Evolutionary conservation across 2,797 vertebrate species (phyloP), one percentile per base, ranked within the genome.

Genomic region (Crenuchus spilurus): DNA sequence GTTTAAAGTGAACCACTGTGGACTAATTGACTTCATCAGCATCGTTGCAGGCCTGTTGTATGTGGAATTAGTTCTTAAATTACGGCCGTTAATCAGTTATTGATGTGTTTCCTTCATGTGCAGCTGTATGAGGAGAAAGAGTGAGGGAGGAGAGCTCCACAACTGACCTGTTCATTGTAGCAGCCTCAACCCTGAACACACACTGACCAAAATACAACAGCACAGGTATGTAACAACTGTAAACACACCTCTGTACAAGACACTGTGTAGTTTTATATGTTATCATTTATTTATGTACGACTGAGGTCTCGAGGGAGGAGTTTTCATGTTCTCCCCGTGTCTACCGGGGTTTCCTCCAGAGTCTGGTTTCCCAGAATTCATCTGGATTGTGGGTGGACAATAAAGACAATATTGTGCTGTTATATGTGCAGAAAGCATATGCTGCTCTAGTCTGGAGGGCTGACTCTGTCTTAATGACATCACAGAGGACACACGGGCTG

Each of bases 151-250:
- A 68, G 51, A 69, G 70, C n/a, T 63, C 49, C 41, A 26, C 30
- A 37, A 57, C 52, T 84, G 3, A 1, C 10, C 49, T 26, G 11
- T 26, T 24, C 24, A 52, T 11, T 26, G 22, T 14, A 28, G n/a
- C n/a, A 80, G 82, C 69, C 83, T 79, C 79, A 72, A 79, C 83
- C n/a, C n/a, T n/a, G n/a, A n/a, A 87, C 30, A 64, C 75, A 72
- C 11, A 82, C 85, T 84, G 84, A 88, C 88, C 76, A 52, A 83
- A 77, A 54, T 69, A 75, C 28, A 4, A 84, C 87, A 84, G 90
- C 89, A 89, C 90, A 92, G 91, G 91, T 92, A n/a, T n/a, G n/a
- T n/a, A n/a, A n/a, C n/a, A 91, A 63, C 60, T 20, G 18, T 18
- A 44, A n/a, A 1, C 42, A 18, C 14, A n/a, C 14, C 42, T n/a